phyloP scores from a whole-genome alignment of 2,797 vertebrate species.

The Simalia tracyae region DNA sequence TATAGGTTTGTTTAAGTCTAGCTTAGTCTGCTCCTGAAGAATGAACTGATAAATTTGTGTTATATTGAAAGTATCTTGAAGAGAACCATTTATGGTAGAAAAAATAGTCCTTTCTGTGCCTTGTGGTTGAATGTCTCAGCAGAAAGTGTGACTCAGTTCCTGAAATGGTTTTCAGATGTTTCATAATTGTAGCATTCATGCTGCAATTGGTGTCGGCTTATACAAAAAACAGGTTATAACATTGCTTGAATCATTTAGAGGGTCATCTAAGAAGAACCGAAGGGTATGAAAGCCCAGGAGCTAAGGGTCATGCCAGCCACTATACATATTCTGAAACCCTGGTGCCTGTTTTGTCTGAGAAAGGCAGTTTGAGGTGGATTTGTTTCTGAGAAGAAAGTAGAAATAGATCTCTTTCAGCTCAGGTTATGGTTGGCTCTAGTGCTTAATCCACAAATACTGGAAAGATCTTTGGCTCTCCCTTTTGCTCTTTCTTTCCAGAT shows the following conservation, averaged over 20 bases:
- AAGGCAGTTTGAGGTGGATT: neutral
- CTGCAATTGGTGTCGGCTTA: constrained; percentile 2
- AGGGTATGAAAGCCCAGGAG: neutral
- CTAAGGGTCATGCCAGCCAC: neutral
- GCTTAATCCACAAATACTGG: neutral
- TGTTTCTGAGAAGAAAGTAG: neutral
- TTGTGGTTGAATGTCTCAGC: constrained; percentile 77
- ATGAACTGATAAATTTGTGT: constrained; percentile 67
- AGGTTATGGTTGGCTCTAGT: too few species aligned
- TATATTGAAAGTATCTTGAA: constrained; percentile 61
- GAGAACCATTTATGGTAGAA: constrained; percentile 80
- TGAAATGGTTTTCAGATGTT: constrained; percentile 74
- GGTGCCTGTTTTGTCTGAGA: neutral
- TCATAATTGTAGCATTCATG: constrained; percentile 45
- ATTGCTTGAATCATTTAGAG: constrained; percentile 5
- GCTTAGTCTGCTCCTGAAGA: constrained; percentile 42
- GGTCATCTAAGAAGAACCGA: neutral
- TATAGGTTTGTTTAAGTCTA: constrained; percentile 12
- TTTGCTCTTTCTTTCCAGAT: neutral
- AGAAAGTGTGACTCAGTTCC: constrained; percentile 91
- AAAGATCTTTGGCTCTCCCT: neutral
- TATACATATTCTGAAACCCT: neutral
- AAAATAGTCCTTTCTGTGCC: constrained; percentile 62
- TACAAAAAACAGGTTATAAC: constrained; percentile 23
- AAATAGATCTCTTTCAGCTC: neutral